phyloP scores from a whole-genome alignment of 2,888 invertebrate genomes.

The Ernsta delagoae region DNA sequence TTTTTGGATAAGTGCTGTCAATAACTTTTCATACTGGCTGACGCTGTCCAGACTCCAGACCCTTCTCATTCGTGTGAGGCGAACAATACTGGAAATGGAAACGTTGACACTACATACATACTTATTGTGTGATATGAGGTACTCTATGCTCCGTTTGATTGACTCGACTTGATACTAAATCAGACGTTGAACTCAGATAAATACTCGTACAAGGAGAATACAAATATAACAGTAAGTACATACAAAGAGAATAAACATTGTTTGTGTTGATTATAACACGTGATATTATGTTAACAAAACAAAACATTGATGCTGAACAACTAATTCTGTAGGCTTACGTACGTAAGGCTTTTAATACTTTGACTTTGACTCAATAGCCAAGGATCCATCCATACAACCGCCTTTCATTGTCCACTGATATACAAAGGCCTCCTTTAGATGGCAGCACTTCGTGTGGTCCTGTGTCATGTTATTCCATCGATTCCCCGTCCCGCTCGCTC shows the following conservation, averaged over 20 bases:
- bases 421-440: too few relatives aligned
- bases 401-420: too few relatives aligned
- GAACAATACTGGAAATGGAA: background rate
- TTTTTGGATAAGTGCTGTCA: too few relatives aligned
- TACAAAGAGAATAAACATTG: background rate
- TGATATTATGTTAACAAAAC: background rate
- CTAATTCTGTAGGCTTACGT: too few relatives aligned
- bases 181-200: constrained; percentile 1
- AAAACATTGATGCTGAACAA: background rate
- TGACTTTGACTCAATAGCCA: too few relatives aligned
- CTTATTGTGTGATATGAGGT: background rate
- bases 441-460: too few relatives aligned
- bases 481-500: too few relatives aligned
- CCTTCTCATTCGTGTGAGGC: constrained; percentile 18
- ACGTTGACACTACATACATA: background rate
- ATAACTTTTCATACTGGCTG: too few relatives aligned
- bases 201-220: background rate
- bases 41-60: background rate
- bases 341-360: too few relatives aligned
- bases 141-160: background rate
- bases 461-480: too few relatives aligned
- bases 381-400: too few relatives aligned
- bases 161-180: constrained; percentile 5
- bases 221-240: background rate
- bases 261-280: background rate